A percentile compares a stretch with the other conserved stretches of the same genome.
phyloP scores from a whole-genome alignment of 2,888 invertebrate genomes.

The Acrocyrtus sp. region DNA sequence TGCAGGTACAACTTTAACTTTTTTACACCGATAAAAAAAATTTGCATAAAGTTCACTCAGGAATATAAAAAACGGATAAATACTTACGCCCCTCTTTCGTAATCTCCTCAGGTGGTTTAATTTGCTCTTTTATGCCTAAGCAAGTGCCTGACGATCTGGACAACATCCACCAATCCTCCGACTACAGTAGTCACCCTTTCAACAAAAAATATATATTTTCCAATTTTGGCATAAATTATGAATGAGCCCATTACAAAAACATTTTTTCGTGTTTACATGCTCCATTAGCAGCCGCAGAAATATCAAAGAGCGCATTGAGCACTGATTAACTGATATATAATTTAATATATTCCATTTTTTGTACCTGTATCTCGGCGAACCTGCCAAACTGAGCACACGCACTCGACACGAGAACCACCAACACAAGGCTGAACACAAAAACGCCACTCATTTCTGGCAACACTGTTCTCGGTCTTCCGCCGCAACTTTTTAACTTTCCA shows the following conservation, averaged over 20 bases:
- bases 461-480: not conserved
- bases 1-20: no score
- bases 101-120: constrained; percentile 56
- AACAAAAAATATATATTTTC: not conserved
- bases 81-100: constrained; percentile 22
- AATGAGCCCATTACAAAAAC: not conserved
- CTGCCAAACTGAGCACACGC: constrained; percentile 48
- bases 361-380: constrained; percentile 55
- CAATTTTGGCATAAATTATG: not conserved
- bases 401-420: constrained; percentile 32
- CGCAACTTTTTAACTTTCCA: not conserved
- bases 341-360: no score
- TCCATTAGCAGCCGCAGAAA: no score
- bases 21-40: no score
- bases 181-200: constrained; percentile 60
- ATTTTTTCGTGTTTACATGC: not conserved
- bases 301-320: not conserved
- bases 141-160: constrained; percentile 76
- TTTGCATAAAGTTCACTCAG: no score
- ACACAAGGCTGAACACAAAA: constrained; percentile 21
- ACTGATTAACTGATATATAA: no score
- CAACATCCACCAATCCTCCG: constrained; percentile 73
- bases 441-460: not conserved
- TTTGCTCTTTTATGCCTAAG: constrained; percentile 67
- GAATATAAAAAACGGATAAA: constrained; percentile 6